phyloP scores from a whole-genome alignment of 2,797 vertebrate species.

The Sarcophilus harrisii region DNA sequence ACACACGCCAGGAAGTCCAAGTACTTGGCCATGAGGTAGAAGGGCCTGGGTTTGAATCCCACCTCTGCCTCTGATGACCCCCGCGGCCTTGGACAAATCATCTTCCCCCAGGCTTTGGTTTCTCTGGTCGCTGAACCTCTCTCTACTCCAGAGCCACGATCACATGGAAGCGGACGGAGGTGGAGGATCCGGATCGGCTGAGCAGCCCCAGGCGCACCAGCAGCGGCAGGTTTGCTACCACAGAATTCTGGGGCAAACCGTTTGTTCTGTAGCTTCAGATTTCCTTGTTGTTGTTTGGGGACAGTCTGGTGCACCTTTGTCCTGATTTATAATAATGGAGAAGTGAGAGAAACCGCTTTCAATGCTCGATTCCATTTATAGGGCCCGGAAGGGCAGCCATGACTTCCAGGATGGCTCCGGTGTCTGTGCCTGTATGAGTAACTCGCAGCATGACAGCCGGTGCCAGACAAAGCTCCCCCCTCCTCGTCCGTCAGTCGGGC shows the following conservation, averaged over 20 bases:
- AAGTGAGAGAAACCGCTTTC: neutral
- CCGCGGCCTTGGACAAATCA: neutral
- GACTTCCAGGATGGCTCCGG: no score
- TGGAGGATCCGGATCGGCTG: neutral
- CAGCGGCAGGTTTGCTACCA: neutral
- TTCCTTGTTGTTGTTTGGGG: neutral
- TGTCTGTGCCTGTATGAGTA: neutral
- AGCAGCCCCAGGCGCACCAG: no score
- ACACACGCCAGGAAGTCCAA: neutral
- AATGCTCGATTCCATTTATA: neutral
- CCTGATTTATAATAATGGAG: neutral
- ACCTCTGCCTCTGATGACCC: neutral
- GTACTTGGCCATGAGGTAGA: neutral
- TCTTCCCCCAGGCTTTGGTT: neutral
- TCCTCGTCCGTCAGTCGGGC: no score
- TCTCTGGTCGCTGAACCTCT: neutral
- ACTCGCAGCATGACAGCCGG: no score
- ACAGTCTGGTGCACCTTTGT: neutral
- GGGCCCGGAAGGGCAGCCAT: accelerated
- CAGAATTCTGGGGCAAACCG: neutral
- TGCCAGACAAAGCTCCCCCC: neutral
- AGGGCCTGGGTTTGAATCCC: neutral
- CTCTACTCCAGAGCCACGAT: neutral
- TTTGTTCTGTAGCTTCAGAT: neutral
- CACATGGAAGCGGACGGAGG: neutral